Conservation (phyloP, 2,888 invertebrate species). For the Plutella xylostella region DNA sequence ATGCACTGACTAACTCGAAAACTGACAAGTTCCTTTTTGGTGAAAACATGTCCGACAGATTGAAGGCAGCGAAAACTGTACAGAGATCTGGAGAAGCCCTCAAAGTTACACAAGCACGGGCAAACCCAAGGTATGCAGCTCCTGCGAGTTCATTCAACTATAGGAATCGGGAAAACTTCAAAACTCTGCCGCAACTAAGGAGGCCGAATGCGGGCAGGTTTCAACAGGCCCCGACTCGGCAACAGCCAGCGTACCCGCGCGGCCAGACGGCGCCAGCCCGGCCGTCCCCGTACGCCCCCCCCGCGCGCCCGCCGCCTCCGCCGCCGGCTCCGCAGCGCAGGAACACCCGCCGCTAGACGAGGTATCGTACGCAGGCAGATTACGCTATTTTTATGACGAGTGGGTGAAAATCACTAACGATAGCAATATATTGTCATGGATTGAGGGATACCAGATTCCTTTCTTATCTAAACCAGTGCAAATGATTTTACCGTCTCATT, state of each 20-base stretch:
- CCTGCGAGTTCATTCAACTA: too few relatives aligned
- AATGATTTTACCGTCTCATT: too few relatives aligned
- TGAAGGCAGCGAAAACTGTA: constrained; percentile 18
- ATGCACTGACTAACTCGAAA: constrained; percentile 4
- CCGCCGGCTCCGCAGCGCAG: background rate
- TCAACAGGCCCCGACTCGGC: too few relatives aligned
- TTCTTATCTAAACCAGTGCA: too few relatives aligned
- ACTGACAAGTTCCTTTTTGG: constrained; percentile 18
- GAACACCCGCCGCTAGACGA: constrained; percentile 3
- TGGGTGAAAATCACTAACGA: constrained; percentile 16
- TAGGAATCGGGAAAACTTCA: too few relatives aligned
- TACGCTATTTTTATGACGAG: constrained; percentile 10
- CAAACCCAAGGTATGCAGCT: too few relatives aligned
- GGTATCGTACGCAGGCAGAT: constrained; percentile 12
- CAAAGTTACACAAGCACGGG: background rate
- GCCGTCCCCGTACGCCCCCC: too few relatives aligned
- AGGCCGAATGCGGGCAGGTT: too few relatives aligned
- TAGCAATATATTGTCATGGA: constrained; percentile 12
- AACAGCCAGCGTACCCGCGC: too few relatives aligned
- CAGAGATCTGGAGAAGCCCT: constrained; percentile 15
- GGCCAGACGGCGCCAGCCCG: too few relatives aligned
- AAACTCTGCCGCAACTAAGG: too few relatives aligned
- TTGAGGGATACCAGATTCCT: constrained; percentile 7
- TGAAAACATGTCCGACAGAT: constrained; percentile 14
- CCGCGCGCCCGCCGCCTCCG: too few relatives aligned